Evolutionary conservation across 1,140 invertebrate species (phyloP).

Genomic region (Vanessa atalanta): DNA sequence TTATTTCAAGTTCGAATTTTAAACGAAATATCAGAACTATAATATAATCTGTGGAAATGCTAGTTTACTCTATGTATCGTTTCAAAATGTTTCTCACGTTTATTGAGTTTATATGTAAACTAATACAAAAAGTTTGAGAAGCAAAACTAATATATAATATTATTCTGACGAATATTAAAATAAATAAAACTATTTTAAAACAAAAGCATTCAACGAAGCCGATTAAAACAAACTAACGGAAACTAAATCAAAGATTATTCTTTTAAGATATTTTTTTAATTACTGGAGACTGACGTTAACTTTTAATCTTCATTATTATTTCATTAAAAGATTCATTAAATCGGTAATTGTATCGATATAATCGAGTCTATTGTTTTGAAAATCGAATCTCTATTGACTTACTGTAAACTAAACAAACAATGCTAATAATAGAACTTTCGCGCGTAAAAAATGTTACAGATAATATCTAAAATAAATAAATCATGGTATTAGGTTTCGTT

Average conservation of each 20-base stretch:
- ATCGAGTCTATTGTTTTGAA: background rate
- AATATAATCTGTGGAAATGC: too few relatives aligned
- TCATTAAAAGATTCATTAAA: background rate
- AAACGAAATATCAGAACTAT: too few relatives aligned
- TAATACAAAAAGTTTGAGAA: background rate
- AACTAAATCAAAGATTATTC: background rate
- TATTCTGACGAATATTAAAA: background rate
- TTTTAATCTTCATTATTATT: constrained; percentile 1
- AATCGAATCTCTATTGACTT: background rate
- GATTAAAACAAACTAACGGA: background rate
- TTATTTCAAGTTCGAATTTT: too few relatives aligned
- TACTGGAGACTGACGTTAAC: background rate
- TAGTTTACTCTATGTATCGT: too few relatives aligned
- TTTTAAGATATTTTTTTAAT: background rate
- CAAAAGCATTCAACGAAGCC: background rate
- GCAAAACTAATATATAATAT: background rate
- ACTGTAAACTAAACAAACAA: background rate
- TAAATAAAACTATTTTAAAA: background rate
- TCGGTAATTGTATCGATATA: background rate
- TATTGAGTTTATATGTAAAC: too few relatives aligned
- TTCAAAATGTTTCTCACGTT: too few relatives aligned
- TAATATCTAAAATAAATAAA: too few relatives aligned
- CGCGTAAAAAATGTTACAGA: too few relatives aligned
- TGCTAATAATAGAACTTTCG: background rate
- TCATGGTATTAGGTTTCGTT: too few relatives aligned